Evolutionary conservation across 1,140 invertebrate species (phyloP).

Genomic region (Sitobion miscanthi): DNA sequence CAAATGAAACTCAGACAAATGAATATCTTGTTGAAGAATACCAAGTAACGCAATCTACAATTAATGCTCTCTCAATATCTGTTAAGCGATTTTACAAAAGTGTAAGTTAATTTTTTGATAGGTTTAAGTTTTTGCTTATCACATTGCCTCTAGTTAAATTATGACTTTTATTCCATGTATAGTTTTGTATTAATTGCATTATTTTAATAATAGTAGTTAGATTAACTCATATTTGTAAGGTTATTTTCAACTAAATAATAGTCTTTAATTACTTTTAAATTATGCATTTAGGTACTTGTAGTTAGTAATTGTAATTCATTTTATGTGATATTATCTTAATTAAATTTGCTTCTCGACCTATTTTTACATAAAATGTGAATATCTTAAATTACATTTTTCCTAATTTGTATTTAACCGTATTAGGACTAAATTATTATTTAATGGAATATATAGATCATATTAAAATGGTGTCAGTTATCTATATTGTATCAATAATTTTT

Average conservation of each 20-base stretch:
- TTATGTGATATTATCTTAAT: neutral
- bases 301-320: neutral
- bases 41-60: constrained; percentile 7
- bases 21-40: constrained; percentile 9
- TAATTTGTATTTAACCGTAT: neutral
- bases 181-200: neutral
- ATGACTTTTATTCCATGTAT: neutral
- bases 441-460: neutral
- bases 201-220: neutral
- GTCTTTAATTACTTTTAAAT: neutral
- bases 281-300: neutral
- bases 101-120: constrained; percentile 32
- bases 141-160: neutral
- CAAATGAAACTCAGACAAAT: constrained; percentile 20
- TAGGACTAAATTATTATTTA: neutral
- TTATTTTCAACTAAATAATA: neutral
- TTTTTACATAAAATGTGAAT: neutral
- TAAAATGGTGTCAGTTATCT: neutral
- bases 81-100: constrained; percentile 47
- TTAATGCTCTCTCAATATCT: constrained; percentile 28
- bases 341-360: neutral
- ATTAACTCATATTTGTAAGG: neutral
- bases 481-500: neutral
- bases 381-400: neutral
- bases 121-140: neutral